Evolutionary conservation across 2,113 vertebrate species (phyloP).

Genomic region (cattle (Bos taurus)): DNA sequence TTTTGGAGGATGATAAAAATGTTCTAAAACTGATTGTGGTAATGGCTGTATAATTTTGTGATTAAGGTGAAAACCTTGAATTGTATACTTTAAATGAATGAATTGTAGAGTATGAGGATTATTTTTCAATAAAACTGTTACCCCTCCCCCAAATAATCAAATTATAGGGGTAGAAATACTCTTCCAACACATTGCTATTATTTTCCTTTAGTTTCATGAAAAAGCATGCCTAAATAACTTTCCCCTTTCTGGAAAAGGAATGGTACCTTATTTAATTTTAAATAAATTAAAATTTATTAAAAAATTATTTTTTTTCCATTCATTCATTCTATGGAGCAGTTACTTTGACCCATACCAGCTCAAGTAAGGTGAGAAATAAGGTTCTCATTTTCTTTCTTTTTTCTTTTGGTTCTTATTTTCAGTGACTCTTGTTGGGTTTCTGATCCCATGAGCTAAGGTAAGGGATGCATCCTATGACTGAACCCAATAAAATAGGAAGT

Average conservation of each 20-base stretch:
- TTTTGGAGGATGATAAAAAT: background rate
- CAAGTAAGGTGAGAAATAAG: background rate
- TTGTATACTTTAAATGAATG: background rate
- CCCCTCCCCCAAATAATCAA: background rate
- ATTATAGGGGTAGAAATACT: background rate
- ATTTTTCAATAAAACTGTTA: constrained; percentile 24
- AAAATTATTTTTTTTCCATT: background rate
- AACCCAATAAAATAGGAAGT: background rate
- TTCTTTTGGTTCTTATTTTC: background rate
- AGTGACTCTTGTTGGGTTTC: background rate
- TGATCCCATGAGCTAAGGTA: background rate
- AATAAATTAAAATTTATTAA: background rate
- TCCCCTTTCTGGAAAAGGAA: background rate
- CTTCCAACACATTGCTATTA: background rate
- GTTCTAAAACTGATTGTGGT: background rate
- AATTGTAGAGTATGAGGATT: background rate
- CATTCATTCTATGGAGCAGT: background rate
- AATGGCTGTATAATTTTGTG: background rate
- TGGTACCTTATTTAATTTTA: background rate
- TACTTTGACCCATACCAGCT: background rate
- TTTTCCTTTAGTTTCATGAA: background rate
- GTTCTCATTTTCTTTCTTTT: background rate
- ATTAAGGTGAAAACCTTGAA: background rate
- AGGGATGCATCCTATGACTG: background rate
- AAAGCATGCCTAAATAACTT: background rate